Conservation (phyloP, 2,888 invertebrate genomes). For the Apantesis nais region DNA sequence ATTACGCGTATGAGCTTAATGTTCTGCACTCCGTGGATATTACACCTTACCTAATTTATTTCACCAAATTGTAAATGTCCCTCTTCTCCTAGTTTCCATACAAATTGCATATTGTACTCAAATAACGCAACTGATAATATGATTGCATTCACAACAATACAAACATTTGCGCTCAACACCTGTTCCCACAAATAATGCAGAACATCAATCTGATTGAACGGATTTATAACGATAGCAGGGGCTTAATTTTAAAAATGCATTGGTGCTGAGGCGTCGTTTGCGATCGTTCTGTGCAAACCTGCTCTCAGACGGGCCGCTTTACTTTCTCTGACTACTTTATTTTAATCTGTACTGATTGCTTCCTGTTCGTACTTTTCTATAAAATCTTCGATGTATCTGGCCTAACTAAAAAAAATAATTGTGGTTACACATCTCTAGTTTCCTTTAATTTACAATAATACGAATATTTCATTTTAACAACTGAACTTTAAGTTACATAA, state of each 20-base stretch:
- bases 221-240: constrained; percentile 42
- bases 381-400: background rate
- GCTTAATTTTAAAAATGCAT: constrained; percentile 53
- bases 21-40: too few species aligned
- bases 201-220: constrained; percentile 46
- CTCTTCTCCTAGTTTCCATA: background rate
- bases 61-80: background rate
- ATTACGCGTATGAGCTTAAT: constrained; percentile 1
- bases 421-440: too few species aligned
- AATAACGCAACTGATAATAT: background rate
- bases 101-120: background rate
- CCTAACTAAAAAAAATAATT: background rate
- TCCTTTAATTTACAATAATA: too few species aligned
- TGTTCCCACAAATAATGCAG: constrained; percentile 36
- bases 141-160: background rate
- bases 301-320: constrained; percentile 29
- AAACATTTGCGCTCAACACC: constrained; percentile 13
- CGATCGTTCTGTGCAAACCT: constrained; percentile 34
- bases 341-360: constrained; percentile 3
- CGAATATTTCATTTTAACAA: too few species aligned
- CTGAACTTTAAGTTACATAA: too few species aligned
- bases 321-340: background rate
- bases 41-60: background rate
- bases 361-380: background rate
- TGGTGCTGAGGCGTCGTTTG: constrained; percentile 39